Evolutionary conservation across 2,113 vertebrate species (phyloP).

Genomic region (Malurus melanocephalus): DNA sequence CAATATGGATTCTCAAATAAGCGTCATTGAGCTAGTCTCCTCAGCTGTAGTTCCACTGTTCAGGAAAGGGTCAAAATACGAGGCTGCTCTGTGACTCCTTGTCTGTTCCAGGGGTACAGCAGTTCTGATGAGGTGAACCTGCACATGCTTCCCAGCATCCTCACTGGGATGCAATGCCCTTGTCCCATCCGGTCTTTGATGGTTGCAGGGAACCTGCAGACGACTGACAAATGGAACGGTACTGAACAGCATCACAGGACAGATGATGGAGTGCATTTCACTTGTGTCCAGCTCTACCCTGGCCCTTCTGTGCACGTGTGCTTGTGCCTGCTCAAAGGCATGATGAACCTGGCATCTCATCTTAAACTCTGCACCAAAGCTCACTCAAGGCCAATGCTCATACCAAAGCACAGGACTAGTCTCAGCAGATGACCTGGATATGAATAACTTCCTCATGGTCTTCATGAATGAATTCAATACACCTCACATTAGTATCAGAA

Average conservation of each 20-base stretch:
- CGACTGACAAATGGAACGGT: background rate
- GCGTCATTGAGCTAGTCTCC: background rate
- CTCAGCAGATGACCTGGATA: background rate
- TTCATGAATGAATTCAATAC: background rate
- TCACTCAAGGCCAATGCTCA: background rate
- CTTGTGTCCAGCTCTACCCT: background rate
- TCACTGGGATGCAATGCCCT: too few relatives aligned
- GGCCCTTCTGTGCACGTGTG: background rate
- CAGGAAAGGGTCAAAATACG: background rate
- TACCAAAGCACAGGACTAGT: background rate
- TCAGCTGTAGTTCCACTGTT: background rate
- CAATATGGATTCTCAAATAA: background rate
- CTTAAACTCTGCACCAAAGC: background rate
- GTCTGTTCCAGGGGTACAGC: background rate
- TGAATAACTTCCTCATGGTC: background rate
- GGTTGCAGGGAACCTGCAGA: background rate
- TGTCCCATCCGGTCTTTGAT: accelerated
- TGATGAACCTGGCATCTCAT: background rate
- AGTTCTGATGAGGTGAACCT: background rate
- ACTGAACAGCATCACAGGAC: background rate
- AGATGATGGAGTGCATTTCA: background rate
- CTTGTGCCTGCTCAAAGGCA: background rate
- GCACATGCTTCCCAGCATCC: background rate
- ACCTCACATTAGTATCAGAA: background rate
- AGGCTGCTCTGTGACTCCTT: background rate